Conservation (phyloP, 2,113 vertebrate species). For the Mormyrus lacerda region DNA sequence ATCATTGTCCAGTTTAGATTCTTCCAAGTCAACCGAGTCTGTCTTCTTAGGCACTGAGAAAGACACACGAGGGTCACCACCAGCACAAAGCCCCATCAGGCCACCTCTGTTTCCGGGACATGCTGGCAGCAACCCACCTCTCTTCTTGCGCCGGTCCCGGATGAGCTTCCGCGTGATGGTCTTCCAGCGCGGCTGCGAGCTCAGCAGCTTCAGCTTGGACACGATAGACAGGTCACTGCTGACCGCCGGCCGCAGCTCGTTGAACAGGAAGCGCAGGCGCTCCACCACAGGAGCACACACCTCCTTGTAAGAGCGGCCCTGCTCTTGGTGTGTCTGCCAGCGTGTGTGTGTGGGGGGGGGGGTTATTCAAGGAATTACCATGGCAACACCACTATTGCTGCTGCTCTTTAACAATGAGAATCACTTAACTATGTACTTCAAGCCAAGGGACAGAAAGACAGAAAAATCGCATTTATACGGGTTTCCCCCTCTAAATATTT, state of each 20-base stretch:
- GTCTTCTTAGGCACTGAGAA: constrained; percentile 80
- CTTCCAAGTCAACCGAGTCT: constrained; percentile 83
- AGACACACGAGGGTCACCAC: background rate
- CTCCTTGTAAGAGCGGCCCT: constrained; percentile 97
- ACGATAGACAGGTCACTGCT: constrained; percentile 91
- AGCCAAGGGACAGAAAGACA: background rate
- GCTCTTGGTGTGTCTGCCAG: constrained; percentile 90
- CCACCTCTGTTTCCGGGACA: background rate
- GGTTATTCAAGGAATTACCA: background rate
- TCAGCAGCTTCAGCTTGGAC: constrained; percentile 87
- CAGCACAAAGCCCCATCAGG: background rate
- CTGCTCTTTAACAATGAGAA: background rate
- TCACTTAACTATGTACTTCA: background rate
- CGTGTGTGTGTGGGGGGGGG: background rate
- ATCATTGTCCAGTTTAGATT: constrained; percentile 85
- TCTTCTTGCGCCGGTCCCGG: constrained; percentile 83
- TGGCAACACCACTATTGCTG: background rate
- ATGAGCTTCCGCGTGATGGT: constrained; percentile 88
- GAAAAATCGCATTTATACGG: background rate
- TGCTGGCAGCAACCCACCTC: constrained; percentile 55
- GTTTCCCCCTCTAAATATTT: background rate
- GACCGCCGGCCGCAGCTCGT: constrained; percentile 88
- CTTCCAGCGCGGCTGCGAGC: constrained; percentile 89
- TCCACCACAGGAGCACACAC: constrained; percentile 95
- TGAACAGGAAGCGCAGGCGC: constrained; percentile 89